phyloP scores from a whole-genome alignment of 2,888 invertebrate genomes.

The Eupithecia inturbata region DNA sequence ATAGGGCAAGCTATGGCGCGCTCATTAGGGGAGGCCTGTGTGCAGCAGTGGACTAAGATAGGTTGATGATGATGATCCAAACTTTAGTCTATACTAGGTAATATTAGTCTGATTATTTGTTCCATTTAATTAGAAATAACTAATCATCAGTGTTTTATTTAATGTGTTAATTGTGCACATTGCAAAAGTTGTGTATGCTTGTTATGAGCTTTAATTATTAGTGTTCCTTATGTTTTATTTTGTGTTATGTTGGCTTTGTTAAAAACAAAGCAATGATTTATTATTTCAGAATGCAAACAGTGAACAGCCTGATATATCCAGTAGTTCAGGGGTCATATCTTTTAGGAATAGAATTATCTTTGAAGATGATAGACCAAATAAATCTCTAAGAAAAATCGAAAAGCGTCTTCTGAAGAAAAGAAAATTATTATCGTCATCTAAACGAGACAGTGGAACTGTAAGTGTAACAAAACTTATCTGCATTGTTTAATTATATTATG shows the following conservation, averaged over 20 bases:
- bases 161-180: too few relatives aligned
- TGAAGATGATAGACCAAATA: constrained; percentile 16
- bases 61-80: too few relatives aligned
- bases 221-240: neutral
- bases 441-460: constrained; percentile 10
- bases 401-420: constrained; percentile 19
- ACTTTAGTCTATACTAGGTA: too few relatives aligned
- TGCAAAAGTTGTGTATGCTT: too few relatives aligned
- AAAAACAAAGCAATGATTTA: neutral
- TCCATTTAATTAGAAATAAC: too few relatives aligned
- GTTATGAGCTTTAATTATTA: too few relatives aligned
- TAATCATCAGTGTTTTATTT: too few relatives aligned
- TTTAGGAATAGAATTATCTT: constrained; percentile 17
- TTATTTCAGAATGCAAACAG: neutral
- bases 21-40: too few relatives aligned
- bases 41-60: too few relatives aligned
- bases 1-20: too few relatives aligned
- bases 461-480: neutral
- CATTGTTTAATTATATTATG: neutral
- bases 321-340: neutral
- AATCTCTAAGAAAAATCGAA: constrained; percentile 2
- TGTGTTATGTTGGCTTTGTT: neutral
- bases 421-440: constrained; percentile 21
- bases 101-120: too few relatives aligned
- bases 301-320: constrained; percentile 5